Evolutionary conservation across 2,888 invertebrate genomes (phyloP).

Genomic region (Chymomyza procnemis): DNA sequence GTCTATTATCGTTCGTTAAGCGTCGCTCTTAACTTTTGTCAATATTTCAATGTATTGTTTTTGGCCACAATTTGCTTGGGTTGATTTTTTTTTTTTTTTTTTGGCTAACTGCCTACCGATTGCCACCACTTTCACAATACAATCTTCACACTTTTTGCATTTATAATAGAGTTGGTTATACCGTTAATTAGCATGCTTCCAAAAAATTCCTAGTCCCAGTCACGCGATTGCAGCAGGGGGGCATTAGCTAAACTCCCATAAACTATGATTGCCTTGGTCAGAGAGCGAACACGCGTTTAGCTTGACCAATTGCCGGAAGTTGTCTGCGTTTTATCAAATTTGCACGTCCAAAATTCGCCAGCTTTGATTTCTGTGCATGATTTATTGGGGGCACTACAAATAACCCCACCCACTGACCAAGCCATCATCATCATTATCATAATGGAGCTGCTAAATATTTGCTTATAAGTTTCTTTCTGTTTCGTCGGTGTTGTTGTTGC

Average conservation of each 20-base stretch:
- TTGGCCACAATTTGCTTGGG: constrained; percentile 31
- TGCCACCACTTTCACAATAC: constrained; percentile 48
- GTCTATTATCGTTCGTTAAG: constrained; percentile 15
- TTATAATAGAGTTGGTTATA: constrained; percentile 30
- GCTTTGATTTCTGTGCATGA: not conserved
- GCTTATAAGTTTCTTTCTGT: constrained; percentile 34
- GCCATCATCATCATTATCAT: not conserved
- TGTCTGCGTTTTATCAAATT: constrained; percentile 51
- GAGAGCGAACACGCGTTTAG: not conserved
- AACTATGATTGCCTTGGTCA: not conserved
- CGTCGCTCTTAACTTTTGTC: constrained; percentile 43
- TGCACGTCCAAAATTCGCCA: constrained; percentile 40
- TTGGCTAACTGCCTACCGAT: constrained; percentile 7
- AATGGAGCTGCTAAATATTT: constrained; percentile 22
- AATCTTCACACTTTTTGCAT: constrained; percentile 52
- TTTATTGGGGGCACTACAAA: not conserved
- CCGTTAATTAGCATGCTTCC: constrained; percentile 60
- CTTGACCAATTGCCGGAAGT: constrained; percentile 49
- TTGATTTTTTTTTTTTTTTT: not conserved
- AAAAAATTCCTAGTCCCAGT: constrained; percentile 29
- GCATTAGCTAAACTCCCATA: not conserved
- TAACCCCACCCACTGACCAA: not conserved
- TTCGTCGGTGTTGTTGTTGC: not conserved
- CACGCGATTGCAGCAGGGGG: constrained; percentile 45
- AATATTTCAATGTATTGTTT: constrained; percentile 48